Base-by-base conservation (phyloP, 2,113 vertebrate genomes). In the Irena cyanogastra region DNA sequence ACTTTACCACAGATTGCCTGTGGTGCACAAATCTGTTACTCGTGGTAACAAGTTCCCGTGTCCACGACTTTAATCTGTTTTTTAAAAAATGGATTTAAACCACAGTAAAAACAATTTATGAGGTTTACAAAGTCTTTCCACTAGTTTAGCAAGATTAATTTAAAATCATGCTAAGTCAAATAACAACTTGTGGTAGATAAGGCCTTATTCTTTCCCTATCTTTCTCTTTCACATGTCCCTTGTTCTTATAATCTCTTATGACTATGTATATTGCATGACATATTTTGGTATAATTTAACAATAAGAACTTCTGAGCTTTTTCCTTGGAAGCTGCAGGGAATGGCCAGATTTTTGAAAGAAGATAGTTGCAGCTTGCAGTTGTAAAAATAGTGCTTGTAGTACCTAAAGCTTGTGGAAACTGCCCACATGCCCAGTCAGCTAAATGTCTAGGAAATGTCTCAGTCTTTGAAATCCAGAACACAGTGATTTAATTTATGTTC, bases 141-240 rank as follows among this genome's bases (percentile, higher is more conserved):
- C 83, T 68, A 89, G 89, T 95, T 94, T 90, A 70, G 60, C 76
- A 81, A 89, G 86, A 89, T 84, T 93, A 87, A 94, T 87, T 96
- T 94, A 50, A 96, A 94, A 81, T 47, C 75, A 65, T 18, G 52
- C 47, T 39, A 93, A 92, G 57, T 93, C 80, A 89, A 92, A 82
- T 71, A 90, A 45, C 44, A 81, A 20, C 41, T 87, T 30, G 15
- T 54, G 69, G 31, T 71, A 90, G 65, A 81, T 83, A 92, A 94
- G 61, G 20, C 20, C 68, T 68, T 92, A 37, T 45, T 86, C 18
- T 83, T 80, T 71, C 52, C 69, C 33, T 93, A 9, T 94, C 88
- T 92, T 95, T 66, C 68, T 91, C 28, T 90, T 88, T 95, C 87
- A 88, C 53, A 31, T 83, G 79, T 88, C 35, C 10, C 66, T 93